A percentile compares a stretch with the other conserved stretches of the same genome.
Evolutionary conservation across 2,888 invertebrate species (phyloP).

Genomic region (Latrodectus hesperus): DNA sequence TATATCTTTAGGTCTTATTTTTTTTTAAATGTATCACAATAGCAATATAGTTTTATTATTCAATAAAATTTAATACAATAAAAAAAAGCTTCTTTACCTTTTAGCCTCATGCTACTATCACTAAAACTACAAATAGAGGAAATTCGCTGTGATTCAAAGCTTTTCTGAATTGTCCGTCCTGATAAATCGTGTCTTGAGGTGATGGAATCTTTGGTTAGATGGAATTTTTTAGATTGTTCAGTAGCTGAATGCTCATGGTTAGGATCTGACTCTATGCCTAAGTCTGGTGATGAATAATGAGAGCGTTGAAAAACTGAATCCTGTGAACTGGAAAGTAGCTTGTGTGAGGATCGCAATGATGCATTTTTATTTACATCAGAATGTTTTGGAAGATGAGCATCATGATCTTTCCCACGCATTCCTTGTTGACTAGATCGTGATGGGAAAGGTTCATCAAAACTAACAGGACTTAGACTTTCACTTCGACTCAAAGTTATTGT

Average conservation of each 20-base stretch:
- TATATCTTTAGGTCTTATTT: no score
- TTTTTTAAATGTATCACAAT: no score
- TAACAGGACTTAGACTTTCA: constrained; percentile 54
- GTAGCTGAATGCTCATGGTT: constrained; percentile 69
- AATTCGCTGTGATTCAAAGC: background rate
- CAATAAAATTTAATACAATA: background rate
- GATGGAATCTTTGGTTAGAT: background rate
- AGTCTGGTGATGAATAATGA: constrained; percentile 70
- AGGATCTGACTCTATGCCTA: constrained; percentile 70
- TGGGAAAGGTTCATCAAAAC: constrained; percentile 34
- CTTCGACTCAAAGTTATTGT: constrained; percentile 54
- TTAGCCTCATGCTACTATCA: constrained; percentile 3
- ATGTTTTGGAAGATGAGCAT: background rate
- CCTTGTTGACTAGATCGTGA: background rate
- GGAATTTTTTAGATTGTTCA: constrained; percentile 19
- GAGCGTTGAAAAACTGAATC: constrained; percentile 58
- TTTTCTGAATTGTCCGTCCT: background rate
- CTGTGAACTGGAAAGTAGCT: constrained; percentile 18
- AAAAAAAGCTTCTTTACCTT: background rate
- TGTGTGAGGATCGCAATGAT: background rate
- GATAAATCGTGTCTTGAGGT: background rate
- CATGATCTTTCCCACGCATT: background rate
- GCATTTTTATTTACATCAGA: background rate
- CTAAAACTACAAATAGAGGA: constrained; percentile 4
- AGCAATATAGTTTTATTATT: no score